Evolutionary conservation across 37 sponge, comb jelly and placozoan species (phyloP), one percentile per base, ranked within the genome.

Genomic region (Axinella damicornis): DNA sequence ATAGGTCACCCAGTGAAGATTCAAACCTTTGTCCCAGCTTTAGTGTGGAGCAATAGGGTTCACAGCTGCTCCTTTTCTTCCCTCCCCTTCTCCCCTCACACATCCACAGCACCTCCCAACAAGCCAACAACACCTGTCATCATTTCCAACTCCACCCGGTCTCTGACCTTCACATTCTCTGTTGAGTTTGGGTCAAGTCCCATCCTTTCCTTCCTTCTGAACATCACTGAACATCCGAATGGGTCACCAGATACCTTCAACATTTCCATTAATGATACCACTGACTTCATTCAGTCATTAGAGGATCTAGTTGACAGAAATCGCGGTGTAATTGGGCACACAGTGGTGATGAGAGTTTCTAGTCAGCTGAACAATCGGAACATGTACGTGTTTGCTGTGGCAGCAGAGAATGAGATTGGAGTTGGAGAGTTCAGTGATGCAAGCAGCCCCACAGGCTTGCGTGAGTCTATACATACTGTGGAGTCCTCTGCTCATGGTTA

Each of bases 371-470:
- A 19, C 36, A 69, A 24, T n/a, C 17, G 9, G 46, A 9, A 5
- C 1, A 22, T 35, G 59, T 81, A 81, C 59, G 22, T n/a, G 40
- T 69, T 81, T 34, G 15, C 16, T 27, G 81, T 69, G 57, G 81
- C 81, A 15, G 81, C 69, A 32, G 32, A 22, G 35, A 60, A 57
- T 56, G 57, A 32, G 2, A 31, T 68, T 41, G 81, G 81, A 18
- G 30, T 32, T 5, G 81, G 81, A 54, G 71, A 70, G 27, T 81
- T 81, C 53, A 81, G 81, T 70, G 71, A 53, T 20, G 25, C 68
- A 68, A 53, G 71, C 53, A 57, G 69, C 37, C 37, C 70, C 55
- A 5, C 36, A 17, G 57, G 59, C 24, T 20, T 56, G 28, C 60
- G 76, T 75, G 59, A 33, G 41, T 11, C 53, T 20, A 46, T 16